Evolutionary conservation across 2,888 invertebrate genomes (phyloP).

Genomic region (Epistrophe grossulariae): DNA sequence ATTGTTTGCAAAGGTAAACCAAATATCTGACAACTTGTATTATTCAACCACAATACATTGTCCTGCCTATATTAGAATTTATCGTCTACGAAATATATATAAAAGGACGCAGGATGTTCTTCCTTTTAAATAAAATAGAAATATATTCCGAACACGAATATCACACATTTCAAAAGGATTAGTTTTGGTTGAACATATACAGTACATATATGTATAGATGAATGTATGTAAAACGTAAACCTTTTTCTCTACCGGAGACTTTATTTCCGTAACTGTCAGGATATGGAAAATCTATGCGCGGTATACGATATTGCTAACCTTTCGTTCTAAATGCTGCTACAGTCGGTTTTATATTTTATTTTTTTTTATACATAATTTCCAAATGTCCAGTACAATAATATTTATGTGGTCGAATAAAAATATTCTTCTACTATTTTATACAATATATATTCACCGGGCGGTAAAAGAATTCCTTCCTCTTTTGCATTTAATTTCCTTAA

Average conservation of each 20-base stretch:
- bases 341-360: constrained; percentile 18
- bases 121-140: constrained; percentile 37
- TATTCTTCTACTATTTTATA: constrained; percentile 50
- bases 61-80: constrained; percentile 55
- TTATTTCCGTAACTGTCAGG: constrained; percentile 82
- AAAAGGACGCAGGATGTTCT: constrained; percentile 30
- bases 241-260: constrained; percentile 77
- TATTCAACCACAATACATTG: constrained; percentile 30
- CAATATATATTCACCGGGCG: constrained; percentile 17
- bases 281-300: constrained; percentile 81
- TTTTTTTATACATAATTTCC: constrained; percentile 35
- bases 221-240: constrained; percentile 42
- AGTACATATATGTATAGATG: too few species aligned
- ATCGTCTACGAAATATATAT: constrained; percentile 38
- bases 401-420: constrained; percentile 65
- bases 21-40: constrained; percentile 27
- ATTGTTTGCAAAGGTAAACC: constrained; percentile 36
- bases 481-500: constrained; percentile 76
- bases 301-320: constrained; percentile 18
- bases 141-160: constrained; percentile 27
- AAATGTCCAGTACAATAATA: constrained; percentile 46
- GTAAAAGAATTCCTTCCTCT: constrained; percentile 59
- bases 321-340: constrained; percentile 1
- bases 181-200: constrained; percentile 45
- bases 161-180: constrained; percentile 62